These are phyloP conservation scores for Oreohelix idahoensis DNA, from an alignment of 1,140 invertebrate species.

Conservation along the genomic window DNA sequence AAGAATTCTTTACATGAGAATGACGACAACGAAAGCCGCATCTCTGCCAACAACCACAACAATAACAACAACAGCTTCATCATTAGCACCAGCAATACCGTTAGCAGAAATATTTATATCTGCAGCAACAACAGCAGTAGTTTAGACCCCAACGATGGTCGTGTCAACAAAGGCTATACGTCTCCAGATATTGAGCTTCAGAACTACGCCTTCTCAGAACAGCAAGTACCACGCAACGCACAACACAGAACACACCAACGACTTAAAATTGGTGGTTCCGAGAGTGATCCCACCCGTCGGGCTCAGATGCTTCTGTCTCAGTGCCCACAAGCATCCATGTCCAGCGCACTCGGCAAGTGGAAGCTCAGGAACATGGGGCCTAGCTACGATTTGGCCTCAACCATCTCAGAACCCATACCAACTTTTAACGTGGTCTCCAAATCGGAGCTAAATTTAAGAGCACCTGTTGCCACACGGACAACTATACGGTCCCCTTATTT, in stretches of 20 bases:
- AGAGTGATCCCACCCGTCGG: neutral
- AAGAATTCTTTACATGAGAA: neutral
- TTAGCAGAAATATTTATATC: constrained; percentile 17
- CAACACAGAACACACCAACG: neutral
- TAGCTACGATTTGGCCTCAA: constrained; percentile 35
- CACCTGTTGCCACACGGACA: constrained; percentile 15
- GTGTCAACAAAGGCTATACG: constrained; percentile 64
- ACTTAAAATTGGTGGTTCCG: neutral
- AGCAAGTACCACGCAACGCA: constrained; percentile 2
- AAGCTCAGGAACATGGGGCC: constrained; percentile 42
- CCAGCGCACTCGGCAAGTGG: constrained; percentile 24
- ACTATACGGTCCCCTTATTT: constrained; percentile 32
- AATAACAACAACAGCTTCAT: constrained; percentile 16
- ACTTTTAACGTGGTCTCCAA: constrained; percentile 41
- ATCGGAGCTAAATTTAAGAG: constrained; percentile 35
- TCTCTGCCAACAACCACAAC: neutral
- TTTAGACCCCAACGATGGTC: constrained; percentile 50
- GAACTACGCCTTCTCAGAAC: constrained; percentile 44
- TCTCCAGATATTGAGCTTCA: constrained; percentile 67
- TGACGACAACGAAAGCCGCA: neutral
- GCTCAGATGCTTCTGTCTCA: neutral
- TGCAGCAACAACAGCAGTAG: neutral
- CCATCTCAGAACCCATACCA: constrained; percentile 21
- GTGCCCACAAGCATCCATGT: neutral
- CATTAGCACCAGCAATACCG: constrained; percentile 14